phyloP scores from a whole-genome alignment of 2,888 invertebrate genomes.

The Scaptomyza tumidula region DNA sequence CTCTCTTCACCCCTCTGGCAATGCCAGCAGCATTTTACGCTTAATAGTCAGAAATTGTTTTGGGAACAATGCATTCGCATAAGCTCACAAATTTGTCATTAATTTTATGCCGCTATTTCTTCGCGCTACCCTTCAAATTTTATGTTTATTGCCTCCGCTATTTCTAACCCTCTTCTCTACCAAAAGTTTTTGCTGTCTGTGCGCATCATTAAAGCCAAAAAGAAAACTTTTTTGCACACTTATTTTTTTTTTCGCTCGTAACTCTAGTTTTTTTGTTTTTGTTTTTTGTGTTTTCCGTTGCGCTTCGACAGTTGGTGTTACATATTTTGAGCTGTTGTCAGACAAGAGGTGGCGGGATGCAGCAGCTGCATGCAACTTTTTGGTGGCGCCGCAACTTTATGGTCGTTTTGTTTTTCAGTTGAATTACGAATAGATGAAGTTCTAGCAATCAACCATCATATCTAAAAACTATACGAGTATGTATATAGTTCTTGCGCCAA shows the following conservation, averaged over 20 bases:
- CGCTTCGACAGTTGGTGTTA: constrained; percentile 56
- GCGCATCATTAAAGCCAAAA: constrained; percentile 74
- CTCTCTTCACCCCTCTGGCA: not conserved
- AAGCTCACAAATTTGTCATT: constrained; percentile 71
- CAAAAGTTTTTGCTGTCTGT: constrained; percentile 63
- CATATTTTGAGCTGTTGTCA: constrained; percentile 73
- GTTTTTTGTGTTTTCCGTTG: constrained; percentile 11
- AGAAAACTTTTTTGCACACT: constrained; percentile 65
- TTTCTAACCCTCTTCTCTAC: not conserved
- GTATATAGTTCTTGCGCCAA: constrained; percentile 32
- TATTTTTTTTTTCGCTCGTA: constrained; percentile 36
- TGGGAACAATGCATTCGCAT: constrained; percentile 61
- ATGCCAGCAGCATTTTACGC: constrained; percentile 29
- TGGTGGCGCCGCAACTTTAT: constrained; percentile 46
- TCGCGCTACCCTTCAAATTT: constrained; percentile 33
- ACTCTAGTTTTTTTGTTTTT: constrained; percentile 4
- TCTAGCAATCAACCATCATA: constrained; percentile 29
- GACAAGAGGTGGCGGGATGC: constrained; percentile 13
- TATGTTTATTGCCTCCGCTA: constrained; percentile 30
- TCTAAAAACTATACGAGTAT: constrained; percentile 1
- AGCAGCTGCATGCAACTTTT: constrained; percentile 62
- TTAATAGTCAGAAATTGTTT: constrained; percentile 67
- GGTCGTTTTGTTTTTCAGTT: constrained; percentile 35
- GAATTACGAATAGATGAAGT: constrained; percentile 26
- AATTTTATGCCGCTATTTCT: constrained; percentile 61